Base-by-base conservation (phyloP, 1,140 invertebrate genomes). In the Saccostrea cuccullata region DNA sequence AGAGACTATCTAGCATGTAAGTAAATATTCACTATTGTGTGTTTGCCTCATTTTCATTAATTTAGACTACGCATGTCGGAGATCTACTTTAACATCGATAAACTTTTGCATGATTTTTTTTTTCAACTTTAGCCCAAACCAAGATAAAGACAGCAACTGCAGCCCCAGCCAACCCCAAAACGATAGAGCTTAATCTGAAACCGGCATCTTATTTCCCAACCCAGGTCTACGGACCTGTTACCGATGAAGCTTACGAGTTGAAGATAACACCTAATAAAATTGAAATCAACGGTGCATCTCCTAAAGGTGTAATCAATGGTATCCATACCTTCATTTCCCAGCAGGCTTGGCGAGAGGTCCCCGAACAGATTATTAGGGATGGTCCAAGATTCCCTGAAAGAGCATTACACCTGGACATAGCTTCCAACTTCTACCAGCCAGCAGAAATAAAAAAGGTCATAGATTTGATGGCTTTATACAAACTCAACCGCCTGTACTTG, bases 321-420 rank as follows among this genome's bases (percentile, higher is more conserved):
- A 30, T 77, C 23, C 70, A 77, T 17, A 77, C 70, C 15, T 17
- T 77, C 15, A 77, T 36, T 17, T 77, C 70, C 13, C 70, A 30
- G 30, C 70, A 77, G 30, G 70, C 70, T 8, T 77, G 70, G 70
- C 11, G 70, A 15, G 26, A 77, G 26, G 70, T 77, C 30, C 26
- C 70, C 15, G 23, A 1, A 30, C 70, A 77, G 30, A 36, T 15
- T 9, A 77, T 84, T 55, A 55, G 20, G 47, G 82, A 84, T 20
- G 40, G 55, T 55, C 82, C 82, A n/a, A 84, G 82, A 84, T 84
- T 84, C 55, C 12, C 40, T 11, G 40, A 84, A n/a, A 84, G 82
- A 26, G 82, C 82, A 5, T 23, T 84, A 55, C 17, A 55, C 13
- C 40, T 84, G 40, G 82, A 84, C 30, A 84, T 84, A n/a, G 82